Base-by-base conservation (phyloP, 2,888 invertebrate genomes). In the Polyommatus iphigenia region DNA sequence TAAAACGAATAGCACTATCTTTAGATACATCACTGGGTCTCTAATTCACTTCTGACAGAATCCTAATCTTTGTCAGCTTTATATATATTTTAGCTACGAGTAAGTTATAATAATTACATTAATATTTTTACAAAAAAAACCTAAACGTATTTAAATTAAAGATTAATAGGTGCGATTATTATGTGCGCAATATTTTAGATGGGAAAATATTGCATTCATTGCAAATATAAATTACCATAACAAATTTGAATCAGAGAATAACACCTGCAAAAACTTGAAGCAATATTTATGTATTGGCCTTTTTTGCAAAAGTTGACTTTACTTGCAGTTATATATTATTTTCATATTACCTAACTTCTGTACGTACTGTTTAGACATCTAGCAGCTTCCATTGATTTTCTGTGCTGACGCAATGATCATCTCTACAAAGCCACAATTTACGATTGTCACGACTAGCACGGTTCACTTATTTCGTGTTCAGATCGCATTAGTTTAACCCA, bases 401-500 rank as follows among this genome's bases (percentile, higher is more conserved):
- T 54, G 54, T 18, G 54, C 36, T 41, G n/a, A 41, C 41, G n/a
- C 50, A 50, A 72, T 10, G 4, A 62, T 8, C 41, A 73, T 67
- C 50, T 75, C 62, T 77, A 76, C 36, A 29, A 80, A 81, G 83
- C 83, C 83, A 76, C 83, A 81, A 79, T 77, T 82, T 80, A 82
- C 80, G 78, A 77, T 78, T 73, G 77, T 80, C 81, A 75, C 79
- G 79, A 81, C 79, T 85, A 84, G 86, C 84, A 86, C 81, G 85
- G 84, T 86, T 83, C 87, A 86, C 90, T 90, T 89, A 85, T 85
- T 87, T 85, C 85, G 87, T 87, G 86, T 87, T 86, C 84, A 82
- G 83, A 86, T 86, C 83, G 85, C 88, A 88, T 91, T 90, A 91
- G 87, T 89, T 88, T 87, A n/a, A n/a, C n/a, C n/a, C n/a, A n/a